Evolutionary conservation across 1,140 invertebrate genomes (phyloP).

Genomic region (Prorops nasuta): DNA sequence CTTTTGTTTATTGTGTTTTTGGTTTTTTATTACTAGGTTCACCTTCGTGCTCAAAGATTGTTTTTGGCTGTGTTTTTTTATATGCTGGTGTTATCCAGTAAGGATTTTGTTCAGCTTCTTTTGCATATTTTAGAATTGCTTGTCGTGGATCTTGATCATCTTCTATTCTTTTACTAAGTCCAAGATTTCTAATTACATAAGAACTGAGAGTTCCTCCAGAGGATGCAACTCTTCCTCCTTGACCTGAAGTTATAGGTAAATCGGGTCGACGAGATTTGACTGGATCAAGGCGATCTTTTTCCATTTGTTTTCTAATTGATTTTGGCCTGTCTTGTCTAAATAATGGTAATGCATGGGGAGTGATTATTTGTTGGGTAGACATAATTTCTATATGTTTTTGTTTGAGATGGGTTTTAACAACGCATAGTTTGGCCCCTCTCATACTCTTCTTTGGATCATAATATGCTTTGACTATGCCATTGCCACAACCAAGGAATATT

Average conservation of each 20-base stretch:
- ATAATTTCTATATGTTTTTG: conserved; percentile 83
- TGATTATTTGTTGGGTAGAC: conserved; percentile 92
- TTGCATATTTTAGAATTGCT: conserved; percentile 95
- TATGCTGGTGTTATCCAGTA: conserved; percentile 95
- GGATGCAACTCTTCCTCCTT: conserved; percentile 88
- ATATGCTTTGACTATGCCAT: conserved; percentile 86
- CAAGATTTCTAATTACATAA: conserved; percentile 94
- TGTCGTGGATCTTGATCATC: conserved; percentile 96
- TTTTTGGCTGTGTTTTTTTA: conserved; percentile 77
- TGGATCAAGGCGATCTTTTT: conserved; percentile 89
- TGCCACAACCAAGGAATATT: conserved; percentile 88
- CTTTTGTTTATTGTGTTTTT: conserved; percentile 42
- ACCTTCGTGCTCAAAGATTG: conserved; percentile 72
- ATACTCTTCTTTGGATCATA: conserved; percentile 86
- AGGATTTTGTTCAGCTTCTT: conserved; percentile 95
- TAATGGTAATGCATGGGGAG: conserved; percentile 92
- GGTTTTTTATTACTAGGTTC: conserved; percentile 58
- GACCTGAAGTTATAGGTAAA: conserved; percentile 85
- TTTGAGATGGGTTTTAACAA: conserved; percentile 77
- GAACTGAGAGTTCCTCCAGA: conserved; percentile 96
- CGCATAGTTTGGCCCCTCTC: conserved; percentile 89
- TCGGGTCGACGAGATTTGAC: conserved; percentile 92
- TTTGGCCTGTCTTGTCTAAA: conserved; percentile 91
- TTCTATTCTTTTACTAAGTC: conserved; percentile 88
- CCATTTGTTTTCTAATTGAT: conserved; percentile 87